Evolutionary conservation across 2,113 vertebrate species (phyloP).

Genomic region (Aldabrachelys gigantea): DNA sequence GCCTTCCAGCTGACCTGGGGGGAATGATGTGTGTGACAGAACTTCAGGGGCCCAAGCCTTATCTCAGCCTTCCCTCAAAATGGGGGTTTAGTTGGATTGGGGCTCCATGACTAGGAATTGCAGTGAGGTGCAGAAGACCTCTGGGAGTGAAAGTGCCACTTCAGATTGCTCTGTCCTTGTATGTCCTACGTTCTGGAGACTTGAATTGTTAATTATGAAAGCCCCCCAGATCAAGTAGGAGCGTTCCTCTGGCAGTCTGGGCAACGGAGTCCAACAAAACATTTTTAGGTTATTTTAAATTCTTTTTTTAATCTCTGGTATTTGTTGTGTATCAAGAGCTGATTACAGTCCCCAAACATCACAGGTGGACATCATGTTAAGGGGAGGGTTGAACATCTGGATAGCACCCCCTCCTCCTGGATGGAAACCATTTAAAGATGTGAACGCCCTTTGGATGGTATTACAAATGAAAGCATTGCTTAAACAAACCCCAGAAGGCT

Average conservation of each 20-base stretch:
- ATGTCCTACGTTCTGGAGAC: constrained; percentile 59
- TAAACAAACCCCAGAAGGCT: constrained; percentile 62
- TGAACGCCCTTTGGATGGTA: constrained; percentile 58
- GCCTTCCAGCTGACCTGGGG: constrained; percentile 82
- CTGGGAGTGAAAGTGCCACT: constrained; percentile 63
- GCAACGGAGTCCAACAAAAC: constrained; percentile 86
- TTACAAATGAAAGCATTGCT: constrained; percentile 56
- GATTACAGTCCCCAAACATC: constrained; percentile 73
- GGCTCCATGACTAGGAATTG: constrained; percentile 75
- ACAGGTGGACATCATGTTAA: constrained; percentile 54
- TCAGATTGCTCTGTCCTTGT: constrained; percentile 51
- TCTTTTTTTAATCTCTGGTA: constrained; percentile 82
- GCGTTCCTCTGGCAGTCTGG: constrained; percentile 83
- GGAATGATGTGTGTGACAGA: constrained; percentile 72
- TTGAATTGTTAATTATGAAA: constrained; percentile 65
- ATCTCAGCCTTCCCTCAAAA: constrained; percentile 83
- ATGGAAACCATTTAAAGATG: constrained; percentile 62
- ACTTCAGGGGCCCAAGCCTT: constrained; percentile 84
- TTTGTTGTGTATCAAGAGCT: constrained; percentile 80
- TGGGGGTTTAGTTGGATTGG: constrained; percentile 76
- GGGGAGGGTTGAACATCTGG: constrained; percentile 57
- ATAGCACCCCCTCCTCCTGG: constrained; percentile 54
- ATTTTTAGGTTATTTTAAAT: constrained; percentile 87
- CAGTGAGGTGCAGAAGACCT: constrained; percentile 72
- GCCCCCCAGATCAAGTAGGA: constrained; percentile 80